Evolutionary conservation across 23 tunicate species (phyloP).

Genomic region (Ascidia mentula): DNA sequence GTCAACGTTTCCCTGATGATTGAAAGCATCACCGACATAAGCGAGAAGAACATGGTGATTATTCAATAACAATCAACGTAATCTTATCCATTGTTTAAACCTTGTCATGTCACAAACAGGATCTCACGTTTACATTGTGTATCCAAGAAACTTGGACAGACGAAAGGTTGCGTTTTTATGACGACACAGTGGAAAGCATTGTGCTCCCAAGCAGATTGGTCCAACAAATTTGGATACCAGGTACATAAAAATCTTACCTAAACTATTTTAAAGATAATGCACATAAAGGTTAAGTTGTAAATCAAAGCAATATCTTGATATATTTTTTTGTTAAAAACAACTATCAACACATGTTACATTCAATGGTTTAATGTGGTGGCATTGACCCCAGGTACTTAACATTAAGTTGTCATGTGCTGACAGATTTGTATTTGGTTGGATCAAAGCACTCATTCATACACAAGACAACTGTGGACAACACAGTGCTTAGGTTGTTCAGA

Average conservation of each 20-base stretch:
- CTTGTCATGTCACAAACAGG: constrained; percentile 21
- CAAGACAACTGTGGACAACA: constrained; percentile 70
- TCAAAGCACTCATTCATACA: constrained; percentile 81
- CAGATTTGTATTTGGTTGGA: constrained; percentile 86
- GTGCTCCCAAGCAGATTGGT: constrained; percentile 80
- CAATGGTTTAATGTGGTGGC: no score
- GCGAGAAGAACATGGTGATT: constrained; percentile 92
- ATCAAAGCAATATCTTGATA: no score
- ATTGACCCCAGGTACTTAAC: no score
- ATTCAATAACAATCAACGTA: neutral
- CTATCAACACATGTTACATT: no score
- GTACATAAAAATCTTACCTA: neutral
- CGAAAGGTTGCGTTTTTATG: constrained; percentile 45
- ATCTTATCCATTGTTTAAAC: neutral
- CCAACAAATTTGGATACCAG: constrained; percentile 83
- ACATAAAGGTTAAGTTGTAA: no score
- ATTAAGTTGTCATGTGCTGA: neutral
- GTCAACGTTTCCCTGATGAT: constrained; percentile 72
- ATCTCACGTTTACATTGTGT: constrained; percentile 84
- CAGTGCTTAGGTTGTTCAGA: constrained; percentile 54
- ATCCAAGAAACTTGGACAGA: constrained; percentile 85
- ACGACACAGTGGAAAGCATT: constrained; percentile 36
- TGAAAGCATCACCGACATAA: constrained; percentile 93
- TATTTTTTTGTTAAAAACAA: no score
- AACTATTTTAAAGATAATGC: neutral